Evolutionary conservation across 2,888 invertebrate species (phyloP).

Genomic region (Drosophila aldrichi): DNA sequence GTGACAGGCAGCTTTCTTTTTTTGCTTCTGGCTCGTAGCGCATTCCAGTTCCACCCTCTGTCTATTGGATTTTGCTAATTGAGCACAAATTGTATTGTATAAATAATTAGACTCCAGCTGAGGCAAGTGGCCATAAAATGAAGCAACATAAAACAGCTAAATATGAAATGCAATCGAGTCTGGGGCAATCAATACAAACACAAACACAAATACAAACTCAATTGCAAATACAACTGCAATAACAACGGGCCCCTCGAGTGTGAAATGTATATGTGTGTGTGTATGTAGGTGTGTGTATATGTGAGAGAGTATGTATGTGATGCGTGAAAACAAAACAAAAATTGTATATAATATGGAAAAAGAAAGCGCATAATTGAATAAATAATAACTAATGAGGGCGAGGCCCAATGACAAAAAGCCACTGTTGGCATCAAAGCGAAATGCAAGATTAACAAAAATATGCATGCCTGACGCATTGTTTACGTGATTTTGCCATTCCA

Average conservation of each 20-base stretch:
- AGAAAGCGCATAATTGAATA: constrained; percentile 79
- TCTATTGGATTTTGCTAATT: constrained; percentile 42
- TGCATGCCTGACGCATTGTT: constrained; percentile 62
- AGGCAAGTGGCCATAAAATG: constrained; percentile 35
- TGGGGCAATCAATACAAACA: constrained; percentile 69
- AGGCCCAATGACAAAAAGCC: constrained; percentile 67
- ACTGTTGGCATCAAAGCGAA: constrained; percentile 39
- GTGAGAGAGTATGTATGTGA: constrained; percentile 38
- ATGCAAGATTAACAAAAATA: constrained; percentile 52
- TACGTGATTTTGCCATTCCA: constrained; percentile 64
- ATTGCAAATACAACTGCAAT: constrained; percentile 43
- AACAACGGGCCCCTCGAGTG: constrained; percentile 36
- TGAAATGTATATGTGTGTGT: constrained; percentile 7
- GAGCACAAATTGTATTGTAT: constrained; percentile 42
- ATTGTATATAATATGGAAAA: constrained; percentile 62
- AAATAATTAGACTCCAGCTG: constrained; percentile 42
- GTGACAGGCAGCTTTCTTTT: constrained; percentile 67
- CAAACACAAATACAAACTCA: constrained; percentile 20
- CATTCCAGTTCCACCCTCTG: constrained; percentile 34
- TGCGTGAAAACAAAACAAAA: constrained; percentile 73
- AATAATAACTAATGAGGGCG: constrained; percentile 72
- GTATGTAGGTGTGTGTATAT: constrained; percentile 5
- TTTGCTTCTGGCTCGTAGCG: constrained; percentile 56
- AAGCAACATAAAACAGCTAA: constrained; percentile 37
- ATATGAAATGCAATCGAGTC: constrained; percentile 52